Evolutionary conservation across 2,888 invertebrate genomes (phyloP), one percentile per base, ranked within the genome.

Genomic region (Drosophila formosana): DNA sequence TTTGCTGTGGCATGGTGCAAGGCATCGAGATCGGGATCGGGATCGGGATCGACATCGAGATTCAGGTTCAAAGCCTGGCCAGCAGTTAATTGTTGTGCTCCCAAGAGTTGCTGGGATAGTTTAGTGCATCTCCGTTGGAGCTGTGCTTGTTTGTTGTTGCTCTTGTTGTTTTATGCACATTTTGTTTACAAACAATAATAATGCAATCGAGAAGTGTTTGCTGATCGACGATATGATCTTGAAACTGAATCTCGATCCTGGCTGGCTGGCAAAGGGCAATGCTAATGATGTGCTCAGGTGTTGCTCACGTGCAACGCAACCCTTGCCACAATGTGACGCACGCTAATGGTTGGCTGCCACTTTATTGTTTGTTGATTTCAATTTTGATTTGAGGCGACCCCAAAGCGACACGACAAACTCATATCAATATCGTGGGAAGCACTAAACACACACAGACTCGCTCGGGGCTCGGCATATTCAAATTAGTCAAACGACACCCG

Each of bases 401-500:
- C 60, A 50, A 47, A 47, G 49, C 58, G 75, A 61, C 70, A 75
- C 57, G 66, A 77, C 69, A 53, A 57, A 70, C 25, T 67, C 82
- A 69, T 87, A 87, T 89, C 89, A 67, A 84, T 84, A 84, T 81
- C 84, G 84, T 84, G 84, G 84, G 84, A 84, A 84, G 82, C 81
- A 79, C 66, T 73, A 68, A 71, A 49, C 56, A 69, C 64, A 68
- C 58, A 71, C 62, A 52, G 55, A 53, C 34, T 52, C 49, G 50
- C 61, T 61, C 62, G 37, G 62, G 28, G 50, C 52, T 68, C 60
- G 64, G 60, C 58, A 58, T 77, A 86, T 83, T 83, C 80, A 83
- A 86, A 83, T 83, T 88, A 88, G 82, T 71, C 53, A 58, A 64
- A 56, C 37, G 37, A 37, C 37, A 37, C 37, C 37, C 37, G 37